These are phyloP conservation scores for Galeopsomyia nigrocyanea DNA, from an alignment of 2,888 invertebrate species.

Conservation along the genomic window DNA sequence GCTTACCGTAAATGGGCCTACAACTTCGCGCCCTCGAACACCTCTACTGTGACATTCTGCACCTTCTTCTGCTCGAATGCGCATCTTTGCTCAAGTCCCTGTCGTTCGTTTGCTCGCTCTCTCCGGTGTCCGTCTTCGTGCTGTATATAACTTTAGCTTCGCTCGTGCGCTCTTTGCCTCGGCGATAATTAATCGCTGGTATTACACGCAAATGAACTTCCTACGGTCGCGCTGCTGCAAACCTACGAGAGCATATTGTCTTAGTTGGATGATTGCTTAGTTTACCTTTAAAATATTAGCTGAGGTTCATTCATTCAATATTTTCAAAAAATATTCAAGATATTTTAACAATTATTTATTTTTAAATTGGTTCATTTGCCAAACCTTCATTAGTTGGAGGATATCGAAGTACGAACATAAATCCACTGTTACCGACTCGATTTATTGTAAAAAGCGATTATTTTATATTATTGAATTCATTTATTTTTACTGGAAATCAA, in stretches of 20 bases:
- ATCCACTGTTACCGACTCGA: too few relatives aligned
- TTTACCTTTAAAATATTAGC: neutral
- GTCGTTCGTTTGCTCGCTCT: conserved; percentile 16
- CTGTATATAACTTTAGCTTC: too few relatives aligned
- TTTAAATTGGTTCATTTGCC: conserved; percentile 1
- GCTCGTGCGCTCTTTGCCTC: conserved; percentile 29
- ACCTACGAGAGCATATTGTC: neutral
- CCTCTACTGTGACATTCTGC: conserved; percentile 19
- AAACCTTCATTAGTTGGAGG: too few relatives aligned
- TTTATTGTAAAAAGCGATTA: too few relatives aligned
- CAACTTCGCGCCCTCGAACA: conserved; percentile 52
- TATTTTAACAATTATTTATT: conserved; percentile 2
- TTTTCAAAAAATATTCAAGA: too few relatives aligned
- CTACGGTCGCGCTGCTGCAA: conserved; percentile 6
- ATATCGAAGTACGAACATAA: too few relatives aligned
- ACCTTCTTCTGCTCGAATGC: conserved; percentile 37
- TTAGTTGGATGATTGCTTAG: too few relatives aligned
- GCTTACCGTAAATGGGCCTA: conserved; percentile 66
- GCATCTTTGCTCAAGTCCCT: conserved; percentile 10
- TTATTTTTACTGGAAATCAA: too few relatives aligned
- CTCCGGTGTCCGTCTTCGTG: neutral
- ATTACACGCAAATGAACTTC: conserved; percentile 62
- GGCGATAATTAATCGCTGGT: conserved; percentile 61
- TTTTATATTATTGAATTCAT: too few relatives aligned
- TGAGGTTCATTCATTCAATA: too few relatives aligned